Base-by-base conservation (phyloP, 2,888 invertebrate species). In the Troides oblongomaculatus region DNA sequence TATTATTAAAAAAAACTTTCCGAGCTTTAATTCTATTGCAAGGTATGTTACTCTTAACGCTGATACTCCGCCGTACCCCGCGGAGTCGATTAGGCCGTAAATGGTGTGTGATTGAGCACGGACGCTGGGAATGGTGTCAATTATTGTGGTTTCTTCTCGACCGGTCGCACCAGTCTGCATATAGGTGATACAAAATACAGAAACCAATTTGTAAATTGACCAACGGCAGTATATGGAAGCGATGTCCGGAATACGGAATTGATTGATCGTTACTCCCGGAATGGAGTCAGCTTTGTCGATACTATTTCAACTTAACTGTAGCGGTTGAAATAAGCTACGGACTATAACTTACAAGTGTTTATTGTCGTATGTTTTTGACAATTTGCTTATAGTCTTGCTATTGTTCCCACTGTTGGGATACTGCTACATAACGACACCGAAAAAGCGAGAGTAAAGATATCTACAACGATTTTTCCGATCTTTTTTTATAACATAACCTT, bases 61-160 rank as follows among this genome's bases (percentile, higher is more conserved):
- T 68, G 8, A 23, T 46, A 68, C 53, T 61, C 46, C 23, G 66
- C 58, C 62, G 25, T 36, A 25, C 65, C 71, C 50, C 62, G 63
- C 62, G 50, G 60, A 62, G 50, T 25, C 70, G 53, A 63, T 66
- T 67, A 70, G 14, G 43, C 73, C 74, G 43, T 73, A 72, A 74
- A 72, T 65, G 71, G 57, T 56, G 30, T 30, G 63, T 71, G 53
- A 60, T 60, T 71, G 66, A 69, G 66, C 68, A 70, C 57, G 73
- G 70, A 56, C 68, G 66, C 73, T 78, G 74, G 71, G 79, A 80
- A 80, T 77, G 75, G 79, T 81, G 81, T 79, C 81, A 82, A 76
- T 81, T 78, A 79, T 76, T 75, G 74, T 74, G 74, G 74, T 67
- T 65, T 71, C 71, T 68, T 69, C 53, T 50, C 68, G 64, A 64